Evolutionary conservation across 1,140 invertebrate genomes (phyloP).

Genomic region (Pectinophora gossypiella): DNA sequence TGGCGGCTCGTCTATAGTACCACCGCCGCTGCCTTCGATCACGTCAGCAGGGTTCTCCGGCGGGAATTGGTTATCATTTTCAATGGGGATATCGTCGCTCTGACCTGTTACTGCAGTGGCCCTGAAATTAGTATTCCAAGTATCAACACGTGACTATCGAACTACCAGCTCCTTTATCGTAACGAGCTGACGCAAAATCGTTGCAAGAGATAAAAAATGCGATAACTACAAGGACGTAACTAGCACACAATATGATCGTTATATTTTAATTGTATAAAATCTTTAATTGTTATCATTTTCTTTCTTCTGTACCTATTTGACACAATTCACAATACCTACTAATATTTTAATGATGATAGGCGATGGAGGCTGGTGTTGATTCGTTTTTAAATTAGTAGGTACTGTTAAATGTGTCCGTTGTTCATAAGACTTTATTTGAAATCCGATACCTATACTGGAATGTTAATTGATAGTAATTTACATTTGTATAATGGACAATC

Average conservation of each 20-base stretch:
- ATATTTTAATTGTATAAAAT: too few relatives aligned
- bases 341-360: too few relatives aligned
- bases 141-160: slow-evolving; percentile 48
- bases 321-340: too few relatives aligned
- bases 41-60: slow-evolving; percentile 41
- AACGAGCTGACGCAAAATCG: slow-evolving; percentile 57
- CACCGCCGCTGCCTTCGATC: slow-evolving; percentile 49
- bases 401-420: too few relatives aligned
- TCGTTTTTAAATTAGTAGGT: too few relatives aligned
- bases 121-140: slow-evolving; percentile 48
- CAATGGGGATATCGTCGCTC: slow-evolving; percentile 50
- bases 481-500: too few relatives aligned
- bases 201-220: slow-evolving; percentile 57
- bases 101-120: slow-evolving; percentile 27
- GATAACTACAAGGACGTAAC: slow-evolving; percentile 62
- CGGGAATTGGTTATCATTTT: slow-evolving; percentile 54
- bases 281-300: too few relatives aligned
- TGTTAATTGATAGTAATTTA: too few relatives aligned
- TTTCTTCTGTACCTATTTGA: too few relatives aligned
- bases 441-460: too few relatives aligned
- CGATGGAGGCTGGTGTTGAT: too few relatives aligned
- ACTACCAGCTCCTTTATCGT: slow-evolving; percentile 56
- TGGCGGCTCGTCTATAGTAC: slow-evolving; percentile 28
- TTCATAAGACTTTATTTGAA: too few relatives aligned
- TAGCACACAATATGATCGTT: slow-evolving; percentile 9